A percentile compares a stretch with the other conserved stretches of the same genome.
These are phyloP conservation scores for Lethocerus indicus DNA, from an alignment of 1,140 invertebrate genomes.

Conservation along the genomic window DNA sequence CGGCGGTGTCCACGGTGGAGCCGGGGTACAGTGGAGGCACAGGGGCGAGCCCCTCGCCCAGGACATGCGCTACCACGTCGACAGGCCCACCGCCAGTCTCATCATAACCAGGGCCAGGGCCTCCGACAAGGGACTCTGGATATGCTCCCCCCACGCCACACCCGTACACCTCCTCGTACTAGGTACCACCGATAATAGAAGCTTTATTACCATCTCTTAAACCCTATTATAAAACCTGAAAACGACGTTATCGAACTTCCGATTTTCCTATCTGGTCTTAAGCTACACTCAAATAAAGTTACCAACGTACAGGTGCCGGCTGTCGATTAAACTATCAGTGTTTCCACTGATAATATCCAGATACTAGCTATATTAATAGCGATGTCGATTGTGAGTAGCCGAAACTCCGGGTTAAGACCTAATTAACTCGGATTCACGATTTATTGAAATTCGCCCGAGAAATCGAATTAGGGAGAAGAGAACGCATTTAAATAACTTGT, in stretches of 20 bases:
- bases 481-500: too few species aligned
- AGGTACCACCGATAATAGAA: slow-evolving; percentile 25
- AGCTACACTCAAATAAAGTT: not conserved
- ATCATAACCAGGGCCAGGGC: slow-evolving; percentile 46
- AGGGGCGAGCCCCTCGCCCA: slow-evolving; percentile 28
- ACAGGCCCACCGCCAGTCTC: slow-evolving; percentile 35
- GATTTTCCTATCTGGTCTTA: not conserved
- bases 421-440: too few species aligned
- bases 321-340: not conserved
- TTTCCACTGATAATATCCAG: not conserved
- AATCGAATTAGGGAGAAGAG: too few species aligned
- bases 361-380: too few species aligned
- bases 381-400: too few species aligned
- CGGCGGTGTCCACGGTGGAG: too few species aligned
- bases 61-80: slow-evolving; percentile 30
- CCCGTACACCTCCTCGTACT: slow-evolving; percentile 45
- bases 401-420: too few species aligned
- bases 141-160: slow-evolving; percentile 41
- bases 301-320: not conserved
- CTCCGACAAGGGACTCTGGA: slow-evolving; percentile 50
- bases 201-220: not conserved
- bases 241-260: not conserved
- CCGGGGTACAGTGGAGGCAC: slow-evolving; percentile 25
- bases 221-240: not conserved
- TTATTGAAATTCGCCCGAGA: too few species aligned